phyloP scores from a whole-genome alignment of 2,113 vertebrate species.

The Eleginops maclovinus region DNA sequence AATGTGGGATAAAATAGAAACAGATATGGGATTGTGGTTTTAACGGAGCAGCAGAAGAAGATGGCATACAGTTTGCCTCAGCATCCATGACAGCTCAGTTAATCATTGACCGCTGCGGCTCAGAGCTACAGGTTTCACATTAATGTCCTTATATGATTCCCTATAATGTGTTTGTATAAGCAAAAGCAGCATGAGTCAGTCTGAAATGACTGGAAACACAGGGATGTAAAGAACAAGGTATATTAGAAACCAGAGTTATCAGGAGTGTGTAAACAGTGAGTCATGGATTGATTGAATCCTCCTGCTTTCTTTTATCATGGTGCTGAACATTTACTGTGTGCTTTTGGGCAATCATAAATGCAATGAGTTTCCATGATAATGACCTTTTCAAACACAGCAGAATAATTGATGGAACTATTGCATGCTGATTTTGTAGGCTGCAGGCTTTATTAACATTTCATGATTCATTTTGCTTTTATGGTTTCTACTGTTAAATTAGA shows the following conservation, averaged over 20 bases:
- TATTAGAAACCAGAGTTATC: conserved; percentile 33
- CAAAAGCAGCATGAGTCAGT: neutral
- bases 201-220: neutral
- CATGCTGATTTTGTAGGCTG: neutral
- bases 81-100: conserved; percentile 24
- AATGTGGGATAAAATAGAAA: neutral
- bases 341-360: conserved; percentile 39
- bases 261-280: conserved; percentile 61
- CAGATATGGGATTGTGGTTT: neutral
- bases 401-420: conserved; percentile 17
- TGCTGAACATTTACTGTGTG: conserved; percentile 33
- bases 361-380: conserved; percentile 37
- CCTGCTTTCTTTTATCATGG: conserved; percentile 26
- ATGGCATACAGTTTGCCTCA: neutral
- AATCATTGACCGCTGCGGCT: conserved; percentile 41
- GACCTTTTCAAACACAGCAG: conserved; percentile 30
- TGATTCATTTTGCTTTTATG: conserved; percentile 3
- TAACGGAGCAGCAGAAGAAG: neutral
- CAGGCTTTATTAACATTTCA: conserved; percentile 35
- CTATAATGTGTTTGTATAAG: conserved; percentile 33
- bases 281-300: conserved; percentile 46
- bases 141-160: conserved; percentile 10
- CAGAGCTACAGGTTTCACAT: conserved; percentile 27
- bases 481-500: neutral
- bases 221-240: neutral